These are phyloP conservation scores for Pardosa pseudoannulata DNA, from an alignment of 2,888 invertebrate genomes.

Conservation along the genomic window DNA sequence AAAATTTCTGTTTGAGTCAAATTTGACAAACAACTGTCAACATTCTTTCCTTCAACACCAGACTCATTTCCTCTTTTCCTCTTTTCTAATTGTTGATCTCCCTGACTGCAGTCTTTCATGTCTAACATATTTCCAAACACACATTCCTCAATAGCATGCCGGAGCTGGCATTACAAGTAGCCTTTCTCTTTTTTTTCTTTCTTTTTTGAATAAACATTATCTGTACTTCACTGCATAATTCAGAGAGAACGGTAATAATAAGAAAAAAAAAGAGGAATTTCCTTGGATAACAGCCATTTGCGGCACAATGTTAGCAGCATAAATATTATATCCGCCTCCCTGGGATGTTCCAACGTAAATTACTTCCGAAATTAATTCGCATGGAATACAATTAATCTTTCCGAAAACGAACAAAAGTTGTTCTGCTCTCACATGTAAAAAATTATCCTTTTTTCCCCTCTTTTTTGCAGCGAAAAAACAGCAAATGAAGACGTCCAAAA, in stretches of 20 bases:
- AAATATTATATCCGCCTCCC: conserved; percentile 7
- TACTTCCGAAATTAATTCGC: conserved; percentile 70
- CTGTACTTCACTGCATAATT: neutral
- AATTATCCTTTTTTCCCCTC: neutral
- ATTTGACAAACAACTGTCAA: no score
- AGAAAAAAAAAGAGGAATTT: neutral
- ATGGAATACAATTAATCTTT: conserved; percentile 68
- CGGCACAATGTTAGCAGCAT: neutral
- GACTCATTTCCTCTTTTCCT: no score
- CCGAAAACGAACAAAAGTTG: conserved; percentile 20
- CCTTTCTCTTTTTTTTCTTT: neutral
- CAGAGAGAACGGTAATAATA: neutral
- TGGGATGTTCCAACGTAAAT: conserved; percentile 52
- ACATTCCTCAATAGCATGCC: no score
- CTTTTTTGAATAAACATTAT: neutral
- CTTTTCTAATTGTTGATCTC: no score
- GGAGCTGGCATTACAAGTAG: neutral
- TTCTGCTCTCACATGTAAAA: conserved; percentile 9
- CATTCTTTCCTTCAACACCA: no score
- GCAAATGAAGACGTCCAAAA: conserved; percentile 68
- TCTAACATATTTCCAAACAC: no score
- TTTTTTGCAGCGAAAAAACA: conserved; percentile 31
- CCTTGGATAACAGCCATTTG: conserved; percentile 9
- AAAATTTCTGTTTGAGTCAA: no score
- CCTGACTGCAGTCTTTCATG: no score